These are phyloP conservation scores for Salpingus planirostris DNA, from an alignment of 2,888 invertebrate genomes.

Conservation along the genomic window DNA sequence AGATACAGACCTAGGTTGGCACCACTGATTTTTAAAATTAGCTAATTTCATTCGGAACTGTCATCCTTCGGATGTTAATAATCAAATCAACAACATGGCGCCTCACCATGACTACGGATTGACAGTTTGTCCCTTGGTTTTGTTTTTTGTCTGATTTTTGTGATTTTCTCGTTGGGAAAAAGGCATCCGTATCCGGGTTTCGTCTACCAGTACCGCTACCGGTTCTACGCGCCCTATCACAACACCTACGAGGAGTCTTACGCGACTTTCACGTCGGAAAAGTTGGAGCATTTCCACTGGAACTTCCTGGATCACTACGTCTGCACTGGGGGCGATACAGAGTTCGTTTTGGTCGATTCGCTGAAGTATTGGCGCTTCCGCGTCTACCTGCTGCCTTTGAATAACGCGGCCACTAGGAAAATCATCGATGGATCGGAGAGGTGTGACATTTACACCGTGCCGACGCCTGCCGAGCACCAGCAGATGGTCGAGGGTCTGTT, in stretches of 20 bases:
- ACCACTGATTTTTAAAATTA: too few relatives aligned
- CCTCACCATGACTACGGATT: too few relatives aligned
- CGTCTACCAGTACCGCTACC: conserved; percentile 84
- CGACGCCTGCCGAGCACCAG: conserved; percentile 50
- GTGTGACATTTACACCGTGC: conserved; percentile 78
- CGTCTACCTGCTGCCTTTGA: conserved; percentile 76
- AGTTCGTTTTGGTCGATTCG: conserved; percentile 83
- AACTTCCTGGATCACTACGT: conserved; percentile 96
- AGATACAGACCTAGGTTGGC: conserved; percentile 93
- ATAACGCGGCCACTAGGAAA: conserved; percentile 68
- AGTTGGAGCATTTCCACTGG: conserved; percentile 94
- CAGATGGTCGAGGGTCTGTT: conserved; percentile 65
- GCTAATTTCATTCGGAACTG: too few relatives aligned
- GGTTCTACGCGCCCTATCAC: conserved; percentile 87
- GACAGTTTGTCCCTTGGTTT: conserved; percentile 1
- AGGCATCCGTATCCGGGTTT: conserved; percentile 92
- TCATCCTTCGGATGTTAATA: too few relatives aligned
- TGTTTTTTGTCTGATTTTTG: conserved; percentile 4
- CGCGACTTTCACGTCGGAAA: conserved; percentile 90
- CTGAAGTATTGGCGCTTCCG: conserved; percentile 59
- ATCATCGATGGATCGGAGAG: conserved; percentile 65
- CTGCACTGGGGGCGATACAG: conserved; percentile 87
- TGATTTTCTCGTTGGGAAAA: conserved; percentile 5
- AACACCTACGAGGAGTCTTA: conserved; percentile 90
- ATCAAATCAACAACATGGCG: too few relatives aligned